Evolutionary conservation across 2,797 vertebrate genomes (phyloP).

Genomic region (Rhynchotus rufescens): DNA sequence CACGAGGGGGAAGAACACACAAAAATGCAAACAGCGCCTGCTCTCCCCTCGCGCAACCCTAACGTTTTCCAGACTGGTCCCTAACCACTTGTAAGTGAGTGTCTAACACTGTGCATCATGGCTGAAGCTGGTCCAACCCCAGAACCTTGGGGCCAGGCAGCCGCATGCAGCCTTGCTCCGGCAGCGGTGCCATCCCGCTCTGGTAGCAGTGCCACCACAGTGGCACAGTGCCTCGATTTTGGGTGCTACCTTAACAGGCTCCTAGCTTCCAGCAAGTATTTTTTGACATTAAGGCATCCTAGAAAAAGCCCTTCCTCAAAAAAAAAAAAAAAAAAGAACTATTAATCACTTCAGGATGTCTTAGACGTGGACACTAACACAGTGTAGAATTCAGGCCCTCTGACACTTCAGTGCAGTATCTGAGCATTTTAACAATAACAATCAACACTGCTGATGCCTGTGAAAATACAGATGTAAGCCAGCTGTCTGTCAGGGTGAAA

Average conservation of each 20-base stretch:
- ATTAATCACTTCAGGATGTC: slow-evolving; percentile 66
- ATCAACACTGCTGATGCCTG: slow-evolving; percentile 67
- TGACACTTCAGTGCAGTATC: slow-evolving; percentile 42
- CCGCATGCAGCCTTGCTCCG: too few relatives aligned
- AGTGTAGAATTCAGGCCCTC: slow-evolving; percentile 40
- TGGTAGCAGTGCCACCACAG: too few relatives aligned
- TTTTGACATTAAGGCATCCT: neutral
- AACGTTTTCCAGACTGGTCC: neutral
- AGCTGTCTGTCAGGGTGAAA: slow-evolving; percentile 76
- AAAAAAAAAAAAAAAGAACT: neutral
- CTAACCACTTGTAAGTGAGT: neutral
- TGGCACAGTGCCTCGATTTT: too few relatives aligned
- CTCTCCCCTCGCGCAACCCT: neutral
- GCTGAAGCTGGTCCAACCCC: too few relatives aligned
- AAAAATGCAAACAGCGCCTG: neutral
- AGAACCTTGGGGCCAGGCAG: too few relatives aligned
- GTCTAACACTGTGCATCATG: neutral
- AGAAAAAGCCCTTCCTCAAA: neutral
- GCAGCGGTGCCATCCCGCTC: too few relatives aligned
- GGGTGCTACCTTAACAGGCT: neutral
- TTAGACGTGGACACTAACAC: slow-evolving; percentile 33
- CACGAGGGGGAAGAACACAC: neutral
- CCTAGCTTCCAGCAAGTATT: neutral
- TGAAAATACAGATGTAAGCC: slow-evolving; percentile 75
- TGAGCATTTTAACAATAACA: slow-evolving; percentile 56